phyloP scores from a whole-genome alignment of 2,888 invertebrate species.

The Pollenia griseotomentosa region DNA sequence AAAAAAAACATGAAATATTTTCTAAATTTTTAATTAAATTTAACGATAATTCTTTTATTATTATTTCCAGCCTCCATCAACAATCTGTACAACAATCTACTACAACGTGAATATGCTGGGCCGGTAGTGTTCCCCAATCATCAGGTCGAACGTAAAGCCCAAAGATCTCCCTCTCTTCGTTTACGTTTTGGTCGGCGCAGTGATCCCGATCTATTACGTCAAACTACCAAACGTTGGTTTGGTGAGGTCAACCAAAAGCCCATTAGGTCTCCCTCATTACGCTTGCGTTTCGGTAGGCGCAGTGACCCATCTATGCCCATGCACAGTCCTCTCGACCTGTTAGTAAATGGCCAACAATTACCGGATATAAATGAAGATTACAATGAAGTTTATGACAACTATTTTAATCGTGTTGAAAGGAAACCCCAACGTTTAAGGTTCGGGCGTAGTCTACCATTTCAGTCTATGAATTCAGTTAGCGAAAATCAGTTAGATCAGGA shows the following conservation, averaged over 20 bases:
- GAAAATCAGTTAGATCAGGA: constrained; percentile 58
- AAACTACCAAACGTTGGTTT: constrained; percentile 82
- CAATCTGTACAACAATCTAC: constrained; percentile 82
- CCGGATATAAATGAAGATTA: constrained; percentile 51
- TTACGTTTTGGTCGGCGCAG: constrained; percentile 91
- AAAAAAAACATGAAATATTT: not conserved
- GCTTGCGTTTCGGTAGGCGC: constrained; percentile 91
- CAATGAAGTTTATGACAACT: constrained; percentile 68
- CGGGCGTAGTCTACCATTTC: constrained; percentile 78
- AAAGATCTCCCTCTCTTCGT: constrained; percentile 90
- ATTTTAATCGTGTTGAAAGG: constrained; percentile 77
- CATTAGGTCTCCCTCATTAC: constrained; percentile 90
- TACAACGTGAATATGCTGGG: constrained; percentile 84
- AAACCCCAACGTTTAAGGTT: constrained; percentile 80
- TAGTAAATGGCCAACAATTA: constrained; percentile 75
- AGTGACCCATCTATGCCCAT: constrained; percentile 87
- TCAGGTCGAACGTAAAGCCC: constrained; percentile 90
- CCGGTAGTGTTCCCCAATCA: constrained; percentile 86
- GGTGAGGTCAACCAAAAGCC: constrained; percentile 88
- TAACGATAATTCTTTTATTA: not conserved
- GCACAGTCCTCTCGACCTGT: constrained; percentile 78
- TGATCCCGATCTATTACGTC: constrained; percentile 86
- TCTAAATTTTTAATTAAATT: too few species aligned
- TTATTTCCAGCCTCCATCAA: constrained; percentile 78
- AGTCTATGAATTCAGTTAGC: constrained; percentile 31